Conservation (phyloP, 2,113 vertebrate species). For the Erythrocercus mccallii region DNA sequence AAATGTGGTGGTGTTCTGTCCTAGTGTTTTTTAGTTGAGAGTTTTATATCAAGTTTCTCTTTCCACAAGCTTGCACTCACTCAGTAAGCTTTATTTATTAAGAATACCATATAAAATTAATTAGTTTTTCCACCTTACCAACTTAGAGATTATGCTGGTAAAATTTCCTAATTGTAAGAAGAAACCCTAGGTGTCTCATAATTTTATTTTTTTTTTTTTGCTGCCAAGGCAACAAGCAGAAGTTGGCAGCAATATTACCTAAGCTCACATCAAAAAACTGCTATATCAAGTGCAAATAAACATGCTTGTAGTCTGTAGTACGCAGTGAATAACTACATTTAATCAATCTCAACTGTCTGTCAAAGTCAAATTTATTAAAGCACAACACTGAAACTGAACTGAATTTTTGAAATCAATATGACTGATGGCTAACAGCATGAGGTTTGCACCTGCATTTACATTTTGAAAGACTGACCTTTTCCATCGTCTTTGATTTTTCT, state of each 20-base stretch:
- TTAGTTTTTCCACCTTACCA: neutral
- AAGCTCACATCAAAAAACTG: neutral
- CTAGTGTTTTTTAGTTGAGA: neutral
- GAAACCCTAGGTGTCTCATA: neutral
- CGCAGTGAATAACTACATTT: constrained; percentile 4
- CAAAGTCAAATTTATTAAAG: constrained; percentile 39
- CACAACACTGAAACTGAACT: neutral
- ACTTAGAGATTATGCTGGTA: neutral
- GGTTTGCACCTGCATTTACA: neutral
- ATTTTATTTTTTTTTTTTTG: neutral
- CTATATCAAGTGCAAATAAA: constrained; percentile 14
- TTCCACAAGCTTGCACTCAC: neutral
- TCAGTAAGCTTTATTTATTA: neutral
- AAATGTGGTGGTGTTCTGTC: neutral
- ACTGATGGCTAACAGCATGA: constrained; percentile 3
- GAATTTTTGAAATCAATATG: constrained; percentile 11
- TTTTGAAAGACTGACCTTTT: constrained; percentile 53
- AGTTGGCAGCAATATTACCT: neutral
- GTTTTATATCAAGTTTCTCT: neutral
- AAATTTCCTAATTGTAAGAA: neutral
- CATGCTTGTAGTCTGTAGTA: neutral
- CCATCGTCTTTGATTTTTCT: constrained; percentile 23
- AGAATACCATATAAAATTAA: neutral
- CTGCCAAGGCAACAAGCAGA: neutral
- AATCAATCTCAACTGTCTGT: constrained; percentile 41